phyloP scores from a whole-genome alignment of 2,888 invertebrate species.

The Nomada goodeniana region DNA sequence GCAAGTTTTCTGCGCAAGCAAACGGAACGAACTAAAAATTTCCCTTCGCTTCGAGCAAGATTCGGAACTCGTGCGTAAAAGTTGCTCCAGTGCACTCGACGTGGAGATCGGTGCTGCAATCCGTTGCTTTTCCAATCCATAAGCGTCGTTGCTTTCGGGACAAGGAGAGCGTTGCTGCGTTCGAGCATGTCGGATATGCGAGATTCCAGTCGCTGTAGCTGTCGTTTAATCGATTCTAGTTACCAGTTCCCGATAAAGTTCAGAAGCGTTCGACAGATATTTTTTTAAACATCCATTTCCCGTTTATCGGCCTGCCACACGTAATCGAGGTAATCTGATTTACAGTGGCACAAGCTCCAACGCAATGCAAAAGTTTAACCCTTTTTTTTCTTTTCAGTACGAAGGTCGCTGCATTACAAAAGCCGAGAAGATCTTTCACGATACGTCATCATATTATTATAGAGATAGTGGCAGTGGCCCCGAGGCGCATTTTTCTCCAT shows the following conservation, averaged over 20 bases:
- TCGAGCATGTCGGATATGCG: conserved; percentile 20
- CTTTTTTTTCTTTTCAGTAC: neutral
- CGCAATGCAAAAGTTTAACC: neutral
- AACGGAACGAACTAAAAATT: neutral
- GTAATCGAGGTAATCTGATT: conserved; percentile 31
- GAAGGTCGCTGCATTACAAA: neutral
- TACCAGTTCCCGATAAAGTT: conserved; percentile 1
- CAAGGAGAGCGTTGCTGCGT: conserved; percentile 18
- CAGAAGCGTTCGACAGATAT: conserved; percentile 1
- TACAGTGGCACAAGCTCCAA: neutral
- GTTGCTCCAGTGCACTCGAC: conserved; percentile 5
- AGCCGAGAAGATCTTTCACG: no score
- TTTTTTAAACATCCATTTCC: conserved; percentile 14
- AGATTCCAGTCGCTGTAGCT: neutral
- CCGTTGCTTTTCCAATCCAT: neutral
- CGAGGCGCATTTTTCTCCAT: no score
- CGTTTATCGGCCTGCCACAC: conserved; percentile 19
- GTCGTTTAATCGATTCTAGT: conserved; percentile 12
- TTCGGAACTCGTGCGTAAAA: conserved; percentile 22
- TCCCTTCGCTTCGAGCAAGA: neutral
- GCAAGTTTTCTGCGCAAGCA: neutral
- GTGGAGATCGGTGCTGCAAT: conserved; percentile 17
- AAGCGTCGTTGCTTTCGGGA: conserved; percentile 21
- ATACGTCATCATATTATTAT: no score
- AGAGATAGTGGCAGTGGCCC: no score